These are phyloP conservation scores for Suncus etruscus DNA, from an alignment of 2,113 vertebrate genomes.

Conservation along the genomic window DNA sequence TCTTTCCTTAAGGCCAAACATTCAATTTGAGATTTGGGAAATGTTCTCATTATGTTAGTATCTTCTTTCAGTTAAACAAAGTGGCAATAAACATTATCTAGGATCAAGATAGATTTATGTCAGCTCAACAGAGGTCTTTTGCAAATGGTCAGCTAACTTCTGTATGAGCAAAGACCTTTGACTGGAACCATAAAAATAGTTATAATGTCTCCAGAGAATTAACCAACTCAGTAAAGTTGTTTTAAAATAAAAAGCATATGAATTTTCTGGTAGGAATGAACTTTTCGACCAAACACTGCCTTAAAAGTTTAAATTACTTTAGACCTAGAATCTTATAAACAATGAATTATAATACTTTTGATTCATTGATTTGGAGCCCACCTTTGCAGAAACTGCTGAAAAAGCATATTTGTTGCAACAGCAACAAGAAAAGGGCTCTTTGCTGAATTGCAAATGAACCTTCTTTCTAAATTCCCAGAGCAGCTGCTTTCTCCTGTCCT, in stretches of 20 bases:
- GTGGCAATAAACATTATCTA: conserved; percentile 6
- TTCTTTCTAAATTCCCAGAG: neutral
- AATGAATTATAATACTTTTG: conserved; percentile 13
- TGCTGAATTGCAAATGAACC: neutral
- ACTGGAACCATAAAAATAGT: conserved; percentile 17
- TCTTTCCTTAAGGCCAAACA: conserved; percentile 61
- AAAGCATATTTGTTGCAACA: neutral
- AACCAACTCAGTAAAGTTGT: neutral
- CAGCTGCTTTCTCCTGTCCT: neutral
- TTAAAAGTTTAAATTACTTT: conserved; percentile 48
- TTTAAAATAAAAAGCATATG: conserved; percentile 50
- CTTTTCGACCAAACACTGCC: conserved; percentile 19
- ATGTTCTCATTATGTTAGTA: conserved; percentile 40
- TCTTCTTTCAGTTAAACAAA: conserved; percentile 65
- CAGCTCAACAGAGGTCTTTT: neutral
- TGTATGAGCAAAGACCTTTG: conserved; percentile 39
- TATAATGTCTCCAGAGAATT: conserved; percentile 17
- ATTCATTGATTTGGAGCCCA: neutral
- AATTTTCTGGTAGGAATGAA: conserved; percentile 21
- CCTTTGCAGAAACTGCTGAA: conserved; percentile 29
- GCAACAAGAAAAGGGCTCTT: neutral
- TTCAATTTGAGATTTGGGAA: conserved; percentile 75
- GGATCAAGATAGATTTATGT: neutral
- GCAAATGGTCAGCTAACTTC: conserved; percentile 30
- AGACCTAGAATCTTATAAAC: neutral